Evolutionary conservation across 2,888 invertebrate genomes (phyloP), one percentile per base, ranked within the genome.

Genomic region (Serripes groenlandicus): DNA sequence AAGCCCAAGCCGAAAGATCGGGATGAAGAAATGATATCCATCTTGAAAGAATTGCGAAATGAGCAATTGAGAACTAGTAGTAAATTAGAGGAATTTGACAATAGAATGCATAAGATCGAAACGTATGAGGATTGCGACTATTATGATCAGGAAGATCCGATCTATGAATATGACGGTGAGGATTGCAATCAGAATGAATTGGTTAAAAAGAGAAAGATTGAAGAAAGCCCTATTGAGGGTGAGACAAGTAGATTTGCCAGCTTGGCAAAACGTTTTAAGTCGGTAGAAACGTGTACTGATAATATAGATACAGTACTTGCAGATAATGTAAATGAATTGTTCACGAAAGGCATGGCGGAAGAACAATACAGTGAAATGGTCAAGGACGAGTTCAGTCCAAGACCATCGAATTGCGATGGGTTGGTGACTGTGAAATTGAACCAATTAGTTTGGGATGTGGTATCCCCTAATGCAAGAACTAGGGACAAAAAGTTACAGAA

Each of bases 361-460:
- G 78, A 80, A n/a, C 35, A 52, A 28, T 84, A 78, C 26, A 30
- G 9, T 28, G 70, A 77, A 28, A 9, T 83, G 18, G 35, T 81
- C 0, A 81, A 78, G 49, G 81, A 78, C 71, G 74, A 80, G 15
- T 73, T 35, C 18, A 74, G 30, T 49, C n/a, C 42, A 1, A 66
- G 80, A 56, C 83, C 83, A 26, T 62, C 42, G 26, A 77, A 80
- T 56, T 83, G 80, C 77, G 84, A 84, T 1, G 77, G 74, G 0
- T 32, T 84, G 54, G 37, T 35, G 32, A 30, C 56, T 3, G 75
- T 80, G 1, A 74, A 75, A 26, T 71, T 62, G 3, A 80, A 78
- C 23, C 77, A 73, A 28, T 52, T 76, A 11, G 70, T 83, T 5
- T 83, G 83, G 83, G 72, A 83, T 69, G 35, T 49, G 3, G 5